phyloP scores from a whole-genome alignment of 1,140 invertebrate genomes.

The Temnothorax nylanderi region DNA sequence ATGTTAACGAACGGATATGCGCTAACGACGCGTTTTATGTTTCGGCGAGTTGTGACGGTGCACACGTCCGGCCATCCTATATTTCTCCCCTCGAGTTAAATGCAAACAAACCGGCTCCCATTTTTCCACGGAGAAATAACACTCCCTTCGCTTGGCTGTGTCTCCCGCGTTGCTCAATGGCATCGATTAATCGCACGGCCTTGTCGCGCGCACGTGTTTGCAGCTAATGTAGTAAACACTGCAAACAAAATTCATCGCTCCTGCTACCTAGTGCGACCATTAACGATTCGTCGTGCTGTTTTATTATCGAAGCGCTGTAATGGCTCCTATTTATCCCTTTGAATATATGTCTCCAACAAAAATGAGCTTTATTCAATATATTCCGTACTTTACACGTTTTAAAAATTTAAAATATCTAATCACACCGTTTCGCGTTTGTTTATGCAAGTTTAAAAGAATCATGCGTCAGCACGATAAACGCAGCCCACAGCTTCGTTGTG shows the following conservation, averaged over 20 bases:
- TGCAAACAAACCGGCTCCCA: constrained; percentile 24
- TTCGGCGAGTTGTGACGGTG: not conserved
- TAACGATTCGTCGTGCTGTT: constrained; percentile 7
- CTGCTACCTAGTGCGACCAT: no score
- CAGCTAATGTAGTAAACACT: constrained; percentile 25
- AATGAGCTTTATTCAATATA: not conserved
- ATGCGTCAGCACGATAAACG: constrained; percentile 21
- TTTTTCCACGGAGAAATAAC: constrained; percentile 43
- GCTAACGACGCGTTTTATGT: constrained; percentile 36
- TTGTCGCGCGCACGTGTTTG: constrained; percentile 19
- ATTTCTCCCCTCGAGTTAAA: constrained; percentile 24
- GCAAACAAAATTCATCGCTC: constrained; percentile 35
- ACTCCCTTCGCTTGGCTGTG: not conserved
- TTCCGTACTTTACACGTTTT: not conserved
- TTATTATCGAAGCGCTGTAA: constrained; percentile 15
- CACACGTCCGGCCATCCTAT: not conserved
- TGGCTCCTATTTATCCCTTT: not conserved
- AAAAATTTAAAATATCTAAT: constrained; percentile 6
- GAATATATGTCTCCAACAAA: not conserved
- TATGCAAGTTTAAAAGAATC: constrained; percentile 8
- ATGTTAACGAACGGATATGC: constrained; percentile 34
- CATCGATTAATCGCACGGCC: constrained; percentile 34
- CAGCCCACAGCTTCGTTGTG: not conserved
- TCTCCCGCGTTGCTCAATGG: not conserved
- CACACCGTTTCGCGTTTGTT: not conserved